phyloP scores from a whole-genome alignment of 2,113 vertebrate species.

The Mystacornis crossleyi region DNA sequence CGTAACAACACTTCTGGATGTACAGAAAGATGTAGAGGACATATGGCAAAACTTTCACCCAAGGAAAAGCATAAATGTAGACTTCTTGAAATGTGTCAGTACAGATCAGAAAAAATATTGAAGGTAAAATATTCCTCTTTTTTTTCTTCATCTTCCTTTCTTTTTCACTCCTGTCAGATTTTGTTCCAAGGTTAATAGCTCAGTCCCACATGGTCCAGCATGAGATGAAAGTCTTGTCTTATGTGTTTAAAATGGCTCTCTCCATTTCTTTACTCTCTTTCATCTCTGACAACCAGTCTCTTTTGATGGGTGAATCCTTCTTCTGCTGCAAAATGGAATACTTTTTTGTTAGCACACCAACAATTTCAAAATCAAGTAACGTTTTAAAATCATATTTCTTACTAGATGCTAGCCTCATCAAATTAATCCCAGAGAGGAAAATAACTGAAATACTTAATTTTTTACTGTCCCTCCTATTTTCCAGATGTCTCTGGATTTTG shows the following conservation, averaged over 20 bases:
- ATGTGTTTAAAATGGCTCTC: constrained; percentile 55
- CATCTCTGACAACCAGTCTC: constrained; percentile 54
- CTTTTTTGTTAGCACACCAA: not conserved
- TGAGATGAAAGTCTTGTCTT: constrained; percentile 66
- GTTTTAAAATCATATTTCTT: not conserved
- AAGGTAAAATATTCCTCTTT: not conserved
- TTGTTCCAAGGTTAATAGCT: constrained; percentile 38
- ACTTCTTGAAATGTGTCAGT: not conserved
- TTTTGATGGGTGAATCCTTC: constrained; percentile 42
- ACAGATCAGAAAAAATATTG: constrained; percentile 46
- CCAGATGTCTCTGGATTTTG: not conserved
- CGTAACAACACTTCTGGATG: not conserved
- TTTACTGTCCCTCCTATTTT: not conserved
- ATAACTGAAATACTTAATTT: not conserved
- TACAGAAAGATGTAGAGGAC: not conserved
- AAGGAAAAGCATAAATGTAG: not conserved
- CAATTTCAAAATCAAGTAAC: not conserved
- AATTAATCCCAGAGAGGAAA: not conserved
- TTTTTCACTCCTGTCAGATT: constrained; percentile 1
- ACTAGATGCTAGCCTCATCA: not conserved
- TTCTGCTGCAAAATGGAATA: not conserved
- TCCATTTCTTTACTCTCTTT: constrained; percentile 49
- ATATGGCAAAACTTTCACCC: not conserved
- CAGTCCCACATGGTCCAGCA: constrained; percentile 47
- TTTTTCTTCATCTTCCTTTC: not conserved